phyloP scores from a whole-genome alignment of 2,113 vertebrate genomes.

The Campylomormyrus numenius region DNA sequence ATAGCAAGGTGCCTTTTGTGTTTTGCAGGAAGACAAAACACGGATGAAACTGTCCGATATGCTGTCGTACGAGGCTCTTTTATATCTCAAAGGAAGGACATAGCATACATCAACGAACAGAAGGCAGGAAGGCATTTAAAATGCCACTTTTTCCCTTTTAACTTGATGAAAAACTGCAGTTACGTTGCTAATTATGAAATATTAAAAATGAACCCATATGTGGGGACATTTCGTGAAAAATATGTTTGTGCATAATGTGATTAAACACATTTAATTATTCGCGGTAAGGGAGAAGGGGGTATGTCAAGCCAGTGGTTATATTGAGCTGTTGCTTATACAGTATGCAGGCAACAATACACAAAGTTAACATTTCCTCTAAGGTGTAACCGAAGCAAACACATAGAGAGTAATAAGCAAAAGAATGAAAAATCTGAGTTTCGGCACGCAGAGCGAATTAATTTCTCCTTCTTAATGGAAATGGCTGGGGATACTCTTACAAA shows the following conservation, averaged over 20 bases:
- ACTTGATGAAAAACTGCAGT: not conserved
- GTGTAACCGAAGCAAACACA: not conserved
- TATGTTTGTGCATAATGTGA: not conserved
- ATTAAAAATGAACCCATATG: not conserved
- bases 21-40: conserved; percentile 1
- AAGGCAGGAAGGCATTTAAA: not conserved
- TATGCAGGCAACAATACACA: not conserved
- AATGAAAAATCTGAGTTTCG: not conserved
- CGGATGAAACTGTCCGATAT: not conserved
- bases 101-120: not conserved
- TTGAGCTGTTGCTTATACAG: not conserved
- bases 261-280: not conserved
- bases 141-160: not conserved
- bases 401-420: not conserved
- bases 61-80: not conserved
- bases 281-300: not conserved
- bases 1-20: not conserved
- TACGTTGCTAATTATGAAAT: not conserved
- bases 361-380: not conserved
- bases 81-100: not conserved
- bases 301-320: not conserved
- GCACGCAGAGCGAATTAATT: not conserved
- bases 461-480: not conserved
- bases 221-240: not conserved
- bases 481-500: not conserved